Base-by-base conservation (phyloP, 2,113 vertebrate genomes). In the Gobius niger region DNA sequence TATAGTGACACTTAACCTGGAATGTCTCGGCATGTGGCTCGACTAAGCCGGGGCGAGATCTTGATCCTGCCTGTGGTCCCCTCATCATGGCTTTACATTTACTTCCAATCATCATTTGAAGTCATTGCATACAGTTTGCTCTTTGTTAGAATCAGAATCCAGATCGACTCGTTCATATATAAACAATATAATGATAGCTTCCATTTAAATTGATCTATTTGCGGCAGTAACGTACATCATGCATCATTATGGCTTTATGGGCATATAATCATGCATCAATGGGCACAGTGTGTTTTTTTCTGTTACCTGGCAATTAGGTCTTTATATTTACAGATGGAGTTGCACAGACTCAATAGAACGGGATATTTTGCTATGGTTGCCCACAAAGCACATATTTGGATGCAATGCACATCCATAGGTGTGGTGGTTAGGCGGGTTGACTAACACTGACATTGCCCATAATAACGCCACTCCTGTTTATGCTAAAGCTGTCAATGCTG, bases 161-260 rank as follows among this genome's bases (percentile, higher is more conserved):
- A n/a, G 34, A n/a, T 7, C 15, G 10, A 60, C 42, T 7, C n/a
- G 57, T 60, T 14, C 57, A 60, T n/a, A 34, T 24, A 11, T 60
- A 60, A 42, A 60, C 40, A 16, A 9, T 44, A 44, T 60, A 60
- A 60, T 60, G 34, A 60, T 16, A 41, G 34, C 40, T 60, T 60
- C 13, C 14, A n/a, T 44, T 60, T 60, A 60, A 60, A 60, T 44
- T 16, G 40, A 44, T 60, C 57, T 60, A 60, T 44, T 60, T 60
- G 57, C 44, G 41, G 57, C 57, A 15, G 15, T 42, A 57, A 24
- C 40, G 42, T 60, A 60, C n/a, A 60, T 60, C n/a, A 60, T 60
- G 34, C 14, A 42, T n/a, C 34, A 60, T 60, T 60, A 60, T 44
- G 57, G 40, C 9, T 60, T 14, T 9, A 41, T 44, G 40, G n/a